A percentile compares a stretch with the other conserved stretches of the same genome.
These are phyloP conservation scores for Agraylea sexmaculata DNA, from an alignment of 1,140 invertebrate species.

Conservation along the genomic window DNA sequence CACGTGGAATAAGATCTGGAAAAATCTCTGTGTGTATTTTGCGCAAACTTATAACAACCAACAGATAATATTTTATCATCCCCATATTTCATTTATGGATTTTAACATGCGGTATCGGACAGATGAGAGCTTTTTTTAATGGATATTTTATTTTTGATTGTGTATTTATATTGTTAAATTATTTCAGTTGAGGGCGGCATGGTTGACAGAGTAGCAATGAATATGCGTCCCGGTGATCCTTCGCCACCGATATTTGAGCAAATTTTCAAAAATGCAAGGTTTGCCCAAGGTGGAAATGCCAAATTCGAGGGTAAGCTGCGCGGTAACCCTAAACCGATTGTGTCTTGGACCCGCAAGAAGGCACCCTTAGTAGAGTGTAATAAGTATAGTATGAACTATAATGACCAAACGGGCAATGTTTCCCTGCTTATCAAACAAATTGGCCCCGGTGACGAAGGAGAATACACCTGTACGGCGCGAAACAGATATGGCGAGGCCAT, in stretches of 20 bases:
- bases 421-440: conserved; percentile 81
- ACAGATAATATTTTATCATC: too few relatives aligned
- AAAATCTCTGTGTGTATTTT: too few relatives aligned
- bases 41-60: too few relatives aligned
- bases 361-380: conserved; percentile 65
- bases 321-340: conserved; percentile 86
- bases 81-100: too few relatives aligned
- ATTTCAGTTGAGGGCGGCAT: too few relatives aligned
- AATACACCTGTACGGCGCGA: conserved; percentile 87
- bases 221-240: conserved; percentile 48
- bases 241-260: conserved; percentile 86
- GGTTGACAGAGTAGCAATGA: conserved; percentile 35
- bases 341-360: conserved; percentile 89
- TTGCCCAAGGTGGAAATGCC: conserved; percentile 86
- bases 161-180: neutral
- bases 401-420: conserved; percentile 75
- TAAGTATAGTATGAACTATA: conserved; percentile 79
- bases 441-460: conserved; percentile 87
- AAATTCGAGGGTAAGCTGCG: conserved; percentile 82
- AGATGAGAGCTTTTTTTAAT: too few relatives aligned
- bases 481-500: conserved; percentile 91
- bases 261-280: conserved; percentile 85
- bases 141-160: neutral
- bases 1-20: too few relatives aligned
- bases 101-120: too few relatives aligned